Conservation (phyloP, 2,797 vertebrate species). For the Chaenodraco wilsoni region DNA sequence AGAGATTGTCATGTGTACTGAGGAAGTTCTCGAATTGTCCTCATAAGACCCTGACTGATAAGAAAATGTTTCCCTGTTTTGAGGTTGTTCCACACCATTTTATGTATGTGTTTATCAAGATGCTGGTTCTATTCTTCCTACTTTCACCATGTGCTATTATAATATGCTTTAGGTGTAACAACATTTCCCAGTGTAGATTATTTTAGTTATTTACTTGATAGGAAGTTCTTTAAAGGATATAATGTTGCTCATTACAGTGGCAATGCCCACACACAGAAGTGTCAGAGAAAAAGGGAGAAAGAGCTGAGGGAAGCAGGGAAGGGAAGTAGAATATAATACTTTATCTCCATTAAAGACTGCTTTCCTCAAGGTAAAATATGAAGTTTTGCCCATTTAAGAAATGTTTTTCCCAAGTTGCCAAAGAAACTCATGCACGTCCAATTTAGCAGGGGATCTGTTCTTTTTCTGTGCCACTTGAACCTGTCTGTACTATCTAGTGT, state of each 20-base stretch:
- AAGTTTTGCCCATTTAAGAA: neutral
- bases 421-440: neutral
- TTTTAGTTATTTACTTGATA: neutral
- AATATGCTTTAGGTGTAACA: neutral
- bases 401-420: neutral
- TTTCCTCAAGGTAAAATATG: too few relatives aligned
- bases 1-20: too few relatives aligned
- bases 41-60: too few relatives aligned
- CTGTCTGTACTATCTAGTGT: constrained; percentile 2
- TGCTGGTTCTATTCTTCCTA: too few relatives aligned
- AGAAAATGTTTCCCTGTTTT: too few relatives aligned
- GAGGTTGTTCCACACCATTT: too few relatives aligned
- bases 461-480: neutral
- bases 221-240: neutral
- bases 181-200: neutral
- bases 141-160: too few relatives aligned
- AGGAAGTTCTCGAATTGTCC: too few relatives aligned
- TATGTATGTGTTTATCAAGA: too few relatives aligned
- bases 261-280: neutral
- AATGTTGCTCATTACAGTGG: neutral
- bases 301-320: neutral
- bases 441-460: neutral
- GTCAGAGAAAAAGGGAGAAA: neutral
- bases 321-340: neutral
- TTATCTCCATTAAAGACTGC: neutral